Evolutionary conservation across 2,797 vertebrate genomes (phyloP).

Genomic region (Pristis pectinata): DNA sequence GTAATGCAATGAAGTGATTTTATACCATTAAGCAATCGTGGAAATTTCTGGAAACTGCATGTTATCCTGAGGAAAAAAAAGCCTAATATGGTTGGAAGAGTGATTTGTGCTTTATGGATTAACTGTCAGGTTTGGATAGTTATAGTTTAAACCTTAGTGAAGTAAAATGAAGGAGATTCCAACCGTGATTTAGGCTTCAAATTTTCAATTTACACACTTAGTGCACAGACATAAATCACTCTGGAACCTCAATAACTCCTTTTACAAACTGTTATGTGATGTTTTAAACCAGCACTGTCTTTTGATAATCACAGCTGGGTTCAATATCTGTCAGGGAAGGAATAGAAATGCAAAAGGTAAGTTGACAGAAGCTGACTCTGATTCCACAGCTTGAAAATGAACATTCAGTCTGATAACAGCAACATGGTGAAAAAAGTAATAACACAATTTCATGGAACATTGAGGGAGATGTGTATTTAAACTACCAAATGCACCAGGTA

Average conservation of each 20-base stretch:
- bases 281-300: background rate
- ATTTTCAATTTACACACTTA: constrained; percentile 30
- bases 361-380: background rate
- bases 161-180: constrained; percentile 14
- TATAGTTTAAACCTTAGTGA: constrained; percentile 21
- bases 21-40: background rate
- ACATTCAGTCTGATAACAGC: background rate
- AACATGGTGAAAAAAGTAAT: constrained; percentile 16
- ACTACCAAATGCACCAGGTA: background rate
- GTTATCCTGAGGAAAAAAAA: background rate
- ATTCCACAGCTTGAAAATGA: background rate
- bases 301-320: constrained; percentile 17
- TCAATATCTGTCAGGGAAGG: background rate
- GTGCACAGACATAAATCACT: constrained; percentile 20
- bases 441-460: background rate
- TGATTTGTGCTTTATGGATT: constrained; percentile 26
- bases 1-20: background rate
- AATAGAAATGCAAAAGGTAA: constrained; percentile 1
- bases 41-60: background rate
- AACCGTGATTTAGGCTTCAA: background rate
- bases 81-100: background rate
- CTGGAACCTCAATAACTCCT: background rate
- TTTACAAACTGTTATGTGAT: constrained; percentile 10
- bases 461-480: background rate
- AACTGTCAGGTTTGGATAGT: constrained; percentile 30